phyloP scores from a whole-genome alignment of 1,140 invertebrate genomes.

The Armadillidium nasatum region DNA sequence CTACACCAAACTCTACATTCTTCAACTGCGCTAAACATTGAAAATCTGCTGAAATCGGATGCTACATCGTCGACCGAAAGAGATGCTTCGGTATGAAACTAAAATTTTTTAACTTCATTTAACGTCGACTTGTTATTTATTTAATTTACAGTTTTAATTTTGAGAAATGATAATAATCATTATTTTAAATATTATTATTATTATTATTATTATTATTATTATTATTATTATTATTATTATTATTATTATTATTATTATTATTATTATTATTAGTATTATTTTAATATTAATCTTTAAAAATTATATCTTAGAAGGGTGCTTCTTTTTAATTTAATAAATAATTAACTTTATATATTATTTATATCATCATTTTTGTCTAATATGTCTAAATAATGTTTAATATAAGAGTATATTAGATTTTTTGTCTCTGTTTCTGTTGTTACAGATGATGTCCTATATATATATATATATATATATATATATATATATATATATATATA shows the following conservation, averaged over 20 bases:
- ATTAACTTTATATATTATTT: too few relatives aligned
- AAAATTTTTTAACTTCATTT: too few relatives aligned
- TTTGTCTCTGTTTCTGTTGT: neutral
- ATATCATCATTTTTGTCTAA: too few relatives aligned
- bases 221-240: neutral
- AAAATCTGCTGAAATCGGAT: slow-evolving; percentile 41
- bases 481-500: slow-evolving; percentile 15
- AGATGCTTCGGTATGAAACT: neutral
- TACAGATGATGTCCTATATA: neutral
- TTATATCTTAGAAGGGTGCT: too few relatives aligned
- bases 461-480: slow-evolving; percentile 11
- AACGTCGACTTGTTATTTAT: too few relatives aligned
- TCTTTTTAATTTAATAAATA: too few relatives aligned
- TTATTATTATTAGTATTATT: too few relatives aligned
- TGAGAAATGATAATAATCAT: too few relatives aligned
- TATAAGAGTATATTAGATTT: neutral
- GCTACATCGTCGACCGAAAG: slow-evolving; percentile 5
- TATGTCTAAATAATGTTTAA: neutral
- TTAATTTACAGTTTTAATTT: too few relatives aligned
- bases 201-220: neutral
- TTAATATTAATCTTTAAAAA: too few relatives aligned
- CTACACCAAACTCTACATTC: slow-evolving; percentile 26
- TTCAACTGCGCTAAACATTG: slow-evolving; percentile 39
- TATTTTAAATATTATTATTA: too few relatives aligned
- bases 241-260: neutral